Percentiles rank a stretch among this genome's conserved stretches.
Evolutionary conservation across 2,113 vertebrate species (phyloP).

Genomic region (Dunckerocampus dactyliophorus): DNA sequence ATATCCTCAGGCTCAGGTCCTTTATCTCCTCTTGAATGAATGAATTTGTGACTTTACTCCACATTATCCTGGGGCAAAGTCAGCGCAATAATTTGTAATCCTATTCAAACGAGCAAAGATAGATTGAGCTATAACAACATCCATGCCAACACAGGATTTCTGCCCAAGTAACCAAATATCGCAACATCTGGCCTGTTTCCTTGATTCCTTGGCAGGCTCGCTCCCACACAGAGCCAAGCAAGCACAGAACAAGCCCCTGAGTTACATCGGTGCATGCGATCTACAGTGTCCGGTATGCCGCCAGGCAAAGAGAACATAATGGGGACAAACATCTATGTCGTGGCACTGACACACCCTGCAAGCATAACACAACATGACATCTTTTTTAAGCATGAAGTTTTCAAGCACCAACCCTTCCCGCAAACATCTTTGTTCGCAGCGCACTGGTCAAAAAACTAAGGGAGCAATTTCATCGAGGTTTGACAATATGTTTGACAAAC

Average conservation of each 20-base stretch:
- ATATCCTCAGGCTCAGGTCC: slow-evolving; percentile 25
- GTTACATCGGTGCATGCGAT: slow-evolving; percentile 9
- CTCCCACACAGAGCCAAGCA: slow-evolving; percentile 1
- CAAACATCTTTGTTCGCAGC: slow-evolving; percentile 33
- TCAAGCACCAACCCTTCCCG: slow-evolving; percentile 29
- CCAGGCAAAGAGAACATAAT: not conserved
- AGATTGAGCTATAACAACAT: slow-evolving; percentile 14
- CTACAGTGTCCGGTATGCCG: not conserved
- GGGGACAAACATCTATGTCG: slow-evolving; percentile 11
- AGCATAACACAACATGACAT: slow-evolving; percentile 11
- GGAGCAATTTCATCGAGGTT: slow-evolving; percentile 47
- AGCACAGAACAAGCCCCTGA: slow-evolving; percentile 9
- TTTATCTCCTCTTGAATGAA: slow-evolving; percentile 12
- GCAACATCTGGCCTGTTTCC: slow-evolving; percentile 31
- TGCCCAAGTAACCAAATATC: slow-evolving; percentile 31
- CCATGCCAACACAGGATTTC: slow-evolving; percentile 20
- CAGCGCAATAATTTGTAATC: not conserved
- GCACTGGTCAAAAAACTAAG: slow-evolving; percentile 17
- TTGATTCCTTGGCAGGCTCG: slow-evolving; percentile 6
- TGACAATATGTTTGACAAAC: slow-evolving; percentile 49
- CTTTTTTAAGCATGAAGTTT: slow-evolving; percentile 7
- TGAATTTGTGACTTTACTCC: slow-evolving; percentile 36
- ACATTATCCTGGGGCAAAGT: slow-evolving; percentile 42
- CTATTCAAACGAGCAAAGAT: slow-evolving; percentile 7
- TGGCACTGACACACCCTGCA: slow-evolving; percentile 1